Evolutionary conservation across 2,113 vertebrate species (phyloP).

Genomic region (Planiliza haematocheilus): DNA sequence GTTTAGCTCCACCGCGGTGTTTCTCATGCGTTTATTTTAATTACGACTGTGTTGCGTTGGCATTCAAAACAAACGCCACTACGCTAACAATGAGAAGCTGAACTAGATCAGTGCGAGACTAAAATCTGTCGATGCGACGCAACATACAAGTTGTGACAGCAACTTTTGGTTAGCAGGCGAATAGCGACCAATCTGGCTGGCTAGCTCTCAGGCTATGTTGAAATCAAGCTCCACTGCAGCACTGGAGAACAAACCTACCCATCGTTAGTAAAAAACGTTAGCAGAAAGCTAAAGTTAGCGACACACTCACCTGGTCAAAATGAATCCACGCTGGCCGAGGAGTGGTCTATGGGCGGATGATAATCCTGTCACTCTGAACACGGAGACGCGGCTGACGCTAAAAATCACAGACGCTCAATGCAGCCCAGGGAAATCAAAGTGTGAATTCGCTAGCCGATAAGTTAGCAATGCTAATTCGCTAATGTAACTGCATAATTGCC

Average conservation of each 20-base stretch:
- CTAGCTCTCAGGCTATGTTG: conserved; percentile 37
- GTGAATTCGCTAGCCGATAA: conserved; percentile 48
- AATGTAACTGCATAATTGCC: conserved; percentile 36
- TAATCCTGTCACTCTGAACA: conserved; percentile 29
- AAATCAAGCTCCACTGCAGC: conserved; percentile 28
- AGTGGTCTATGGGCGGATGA: neutral
- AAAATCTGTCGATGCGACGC: conserved; percentile 52
- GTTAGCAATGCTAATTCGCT: conserved; percentile 66
- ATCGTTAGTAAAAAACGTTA: conserved; percentile 22
- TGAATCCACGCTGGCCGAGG: conserved; percentile 36
- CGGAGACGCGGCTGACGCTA: conserved; percentile 21
- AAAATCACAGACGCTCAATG: conserved; percentile 69
- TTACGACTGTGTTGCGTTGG: neutral
- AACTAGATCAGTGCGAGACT: neutral
- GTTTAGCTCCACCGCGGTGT: neutral
- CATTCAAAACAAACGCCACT: conserved; percentile 12
- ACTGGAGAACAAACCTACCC: neutral
- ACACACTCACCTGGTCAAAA: conserved; percentile 66
- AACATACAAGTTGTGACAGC: conserved; percentile 63
- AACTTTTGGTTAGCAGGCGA: conserved; percentile 56
- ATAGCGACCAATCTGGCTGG: conserved; percentile 18
- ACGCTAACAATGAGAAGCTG: neutral
- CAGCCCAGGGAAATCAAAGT: conserved; percentile 63
- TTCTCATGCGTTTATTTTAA: neutral
- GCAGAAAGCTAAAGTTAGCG: conserved; percentile 13